phyloP scores from a whole-genome alignment of 2,113 vertebrate species.

The Cheirogaleus medius region DNA sequence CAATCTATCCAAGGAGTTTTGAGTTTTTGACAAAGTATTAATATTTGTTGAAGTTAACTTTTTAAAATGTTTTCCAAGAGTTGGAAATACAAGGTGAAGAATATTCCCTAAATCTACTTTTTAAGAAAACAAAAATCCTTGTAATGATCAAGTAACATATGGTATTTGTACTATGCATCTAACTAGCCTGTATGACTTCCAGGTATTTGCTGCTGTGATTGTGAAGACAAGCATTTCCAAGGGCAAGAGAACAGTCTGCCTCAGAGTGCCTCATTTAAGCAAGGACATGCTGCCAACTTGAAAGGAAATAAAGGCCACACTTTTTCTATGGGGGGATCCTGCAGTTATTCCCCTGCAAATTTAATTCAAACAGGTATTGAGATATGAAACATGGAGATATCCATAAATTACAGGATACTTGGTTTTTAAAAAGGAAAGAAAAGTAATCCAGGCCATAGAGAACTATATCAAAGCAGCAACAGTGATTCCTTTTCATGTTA shows the following conservation, averaged over 20 bases:
- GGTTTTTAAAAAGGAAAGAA: slow-evolving; percentile 61
- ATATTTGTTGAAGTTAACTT: slow-evolving; percentile 24
- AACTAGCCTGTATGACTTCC: neutral
- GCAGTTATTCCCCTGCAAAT: slow-evolving; percentile 78
- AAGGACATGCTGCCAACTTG: slow-evolving; percentile 80
- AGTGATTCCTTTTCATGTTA: slow-evolving; percentile 68
- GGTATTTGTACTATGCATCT: slow-evolving; percentile 13
- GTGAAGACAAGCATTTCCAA: slow-evolving; percentile 68
- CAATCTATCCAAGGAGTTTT: neutral
- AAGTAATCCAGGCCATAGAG: slow-evolving; percentile 58
- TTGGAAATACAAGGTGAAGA: slow-evolving; percentile 32
- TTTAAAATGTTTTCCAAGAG: neutral
- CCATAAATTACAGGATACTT: slow-evolving; percentile 71
- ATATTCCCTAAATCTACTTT: neutral
- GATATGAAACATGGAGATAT: slow-evolving; percentile 76
- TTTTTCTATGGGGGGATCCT: slow-evolving; percentile 76
- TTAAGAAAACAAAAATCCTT: neutral
- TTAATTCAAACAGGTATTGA: slow-evolving; percentile 80
- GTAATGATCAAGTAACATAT: neutral
- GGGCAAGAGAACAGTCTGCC: slow-evolving; percentile 68
- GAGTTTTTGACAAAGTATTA: slow-evolving; percentile 33
- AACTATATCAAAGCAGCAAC: slow-evolving; percentile 51
- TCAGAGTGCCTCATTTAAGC: slow-evolving; percentile 76
- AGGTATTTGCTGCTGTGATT: slow-evolving; percentile 32
- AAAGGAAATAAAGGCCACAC: slow-evolving; percentile 80